These are phyloP conservation scores for Orientallactaga bullata DNA, from an alignment of 2,113 vertebrate genomes.

Conservation along the genomic window DNA sequence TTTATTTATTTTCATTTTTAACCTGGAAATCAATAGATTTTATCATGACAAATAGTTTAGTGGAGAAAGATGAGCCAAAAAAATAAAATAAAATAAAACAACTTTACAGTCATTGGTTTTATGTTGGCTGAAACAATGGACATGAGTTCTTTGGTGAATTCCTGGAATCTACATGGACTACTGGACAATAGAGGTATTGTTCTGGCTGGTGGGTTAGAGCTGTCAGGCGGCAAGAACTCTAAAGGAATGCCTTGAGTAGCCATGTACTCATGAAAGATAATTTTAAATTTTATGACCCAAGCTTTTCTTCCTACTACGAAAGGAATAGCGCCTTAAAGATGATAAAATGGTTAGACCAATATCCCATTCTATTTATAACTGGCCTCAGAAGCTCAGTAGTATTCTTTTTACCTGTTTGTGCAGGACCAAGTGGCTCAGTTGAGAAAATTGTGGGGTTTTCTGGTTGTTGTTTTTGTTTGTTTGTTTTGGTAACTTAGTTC, in stretches of 20 bases:
- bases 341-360: not conserved
- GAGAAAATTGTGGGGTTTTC: not conserved
- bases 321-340: not conserved
- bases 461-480: not conserved
- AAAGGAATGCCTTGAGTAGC: not conserved
- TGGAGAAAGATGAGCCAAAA: not conserved
- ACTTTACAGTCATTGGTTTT: not conserved
- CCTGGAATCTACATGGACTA: not conserved
- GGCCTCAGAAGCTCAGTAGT: not conserved
- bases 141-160: not conserved
- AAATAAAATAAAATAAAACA: too few relatives aligned
- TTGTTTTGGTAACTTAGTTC: not conserved
- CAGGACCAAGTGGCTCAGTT: not conserved
- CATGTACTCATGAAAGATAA: not conserved
- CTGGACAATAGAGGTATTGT: not conserved
- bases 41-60: not conserved
- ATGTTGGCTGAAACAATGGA: not conserved
- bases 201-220: not conserved
- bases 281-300: not conserved
- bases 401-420: not conserved
- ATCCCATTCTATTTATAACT: not conserved
- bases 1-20: conserved; percentile 9
- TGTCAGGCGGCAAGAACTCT: not conserved
- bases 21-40: conserved; percentile 12
- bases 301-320: conserved; percentile 31